Evolutionary conservation across 1,140 invertebrate species (phyloP), one percentile per base, ranked within the genome.

Genomic region (Drosophila truncata): DNA sequence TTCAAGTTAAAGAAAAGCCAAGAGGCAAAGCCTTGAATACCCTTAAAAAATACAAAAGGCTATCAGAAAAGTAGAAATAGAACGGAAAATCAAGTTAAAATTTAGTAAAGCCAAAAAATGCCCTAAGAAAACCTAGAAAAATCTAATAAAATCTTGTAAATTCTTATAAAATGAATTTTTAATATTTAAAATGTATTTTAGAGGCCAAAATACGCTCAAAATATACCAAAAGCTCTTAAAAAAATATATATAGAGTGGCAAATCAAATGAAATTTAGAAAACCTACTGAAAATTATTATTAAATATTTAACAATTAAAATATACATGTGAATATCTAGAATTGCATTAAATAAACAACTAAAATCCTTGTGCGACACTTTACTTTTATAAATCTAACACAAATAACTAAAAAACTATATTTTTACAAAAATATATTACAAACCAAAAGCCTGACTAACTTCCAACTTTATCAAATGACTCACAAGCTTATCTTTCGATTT

Each of bases 1-100:
- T 60, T 42, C 35, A 47, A 16, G 54, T 13, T 49, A 35, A 66
- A 29, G 10, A 14, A 46, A 39, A 6, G 13, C 5, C 33, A 9
- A 52, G 23, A 16, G 25, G 29, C 54, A n/a, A 35, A 16, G 10
- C n/a, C n/a, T 29, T 60, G 27, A 35, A 72, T 60, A 14, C 65
- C n/a, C 69, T 69, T n/a, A 1, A 35, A 35, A 33, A 27, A 11
- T 2, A 4, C 1, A 16, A 20, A 16, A 54, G 14, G 13, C 1
- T 29, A 3, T 13, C 0, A n/a, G 6, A 6, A n/a, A 25, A 25
- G 2, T 55, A 14, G n/a, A n/a, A 63, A 14, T n/a, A 11, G 6
- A 10, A 2, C 0, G 8, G 7, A 31, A 42, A 59, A 52, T 54
- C 10, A 41, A 31, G 35, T 41, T 41, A 70, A 39, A 5, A 5